Percentiles rank a stretch among this genome's conserved stretches.
These are phyloP conservation scores for Hippoglossus hippoglossus DNA, from an alignment of 2,797 vertebrate species.

Conservation along the genomic window DNA sequence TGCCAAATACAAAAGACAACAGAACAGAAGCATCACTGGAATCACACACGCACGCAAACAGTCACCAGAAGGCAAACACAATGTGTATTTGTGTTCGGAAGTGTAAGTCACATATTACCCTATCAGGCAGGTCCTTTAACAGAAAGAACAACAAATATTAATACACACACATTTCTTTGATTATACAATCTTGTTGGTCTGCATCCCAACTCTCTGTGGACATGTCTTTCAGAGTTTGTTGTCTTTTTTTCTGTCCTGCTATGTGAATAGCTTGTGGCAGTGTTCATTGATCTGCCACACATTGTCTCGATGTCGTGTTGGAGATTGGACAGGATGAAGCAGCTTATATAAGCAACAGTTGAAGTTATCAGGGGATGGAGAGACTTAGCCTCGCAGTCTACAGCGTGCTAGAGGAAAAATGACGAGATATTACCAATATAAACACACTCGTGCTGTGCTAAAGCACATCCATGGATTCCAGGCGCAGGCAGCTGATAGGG, in stretches of 20 bases:
- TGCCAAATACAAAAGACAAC: constrained; percentile 42
- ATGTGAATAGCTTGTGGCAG: constrained; percentile 56
- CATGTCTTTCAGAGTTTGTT: constrained; percentile 15
- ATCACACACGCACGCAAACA: constrained; percentile 1
- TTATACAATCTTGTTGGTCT: constrained; percentile 35
- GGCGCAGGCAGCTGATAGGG: constrained; percentile 50
- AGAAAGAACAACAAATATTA: constrained; percentile 8
- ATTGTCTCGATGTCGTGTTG: constrained; percentile 65
- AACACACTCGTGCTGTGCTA: constrained; percentile 58
- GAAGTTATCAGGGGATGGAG: constrained; percentile 62
- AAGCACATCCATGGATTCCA: constrained; percentile 56
- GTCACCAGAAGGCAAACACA: background rate
- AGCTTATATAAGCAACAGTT: constrained; percentile 69
- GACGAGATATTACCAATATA: constrained; percentile 70
- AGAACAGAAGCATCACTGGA: constrained; percentile 12
- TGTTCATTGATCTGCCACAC: constrained; percentile 60
- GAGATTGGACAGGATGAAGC: constrained; percentile 70
- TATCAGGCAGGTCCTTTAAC: constrained; percentile 9
- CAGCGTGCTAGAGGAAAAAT: constrained; percentile 46
- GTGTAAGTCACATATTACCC: constrained; percentile 9
- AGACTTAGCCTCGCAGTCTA: constrained; percentile 54
- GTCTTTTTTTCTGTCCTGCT: constrained; percentile 25
- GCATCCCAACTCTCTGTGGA: constrained; percentile 33
- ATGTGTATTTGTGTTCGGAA: background rate
- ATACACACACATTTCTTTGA: constrained; percentile 17